A percentile compares a stretch with the other conserved stretches of the same genome.
phyloP scores from a whole-genome alignment of 2,888 invertebrate genomes.

The Formica aserva region DNA sequence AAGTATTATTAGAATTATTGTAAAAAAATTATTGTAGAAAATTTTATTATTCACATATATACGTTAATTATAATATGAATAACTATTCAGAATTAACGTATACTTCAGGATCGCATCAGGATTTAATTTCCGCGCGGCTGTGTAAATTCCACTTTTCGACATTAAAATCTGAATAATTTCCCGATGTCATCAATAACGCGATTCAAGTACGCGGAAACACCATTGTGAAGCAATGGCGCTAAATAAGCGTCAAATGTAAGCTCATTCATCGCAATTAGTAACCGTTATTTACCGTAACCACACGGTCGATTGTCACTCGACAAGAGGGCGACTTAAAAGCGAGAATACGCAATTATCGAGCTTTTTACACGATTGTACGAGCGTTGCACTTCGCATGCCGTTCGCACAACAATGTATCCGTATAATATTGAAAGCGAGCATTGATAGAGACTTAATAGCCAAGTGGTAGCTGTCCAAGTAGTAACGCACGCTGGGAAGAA shows the following conservation, averaged over 20 bases:
- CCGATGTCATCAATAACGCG: background rate
- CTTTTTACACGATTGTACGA: background rate
- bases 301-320: background rate
- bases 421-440: background rate
- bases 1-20: background rate
- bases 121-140: background rate
- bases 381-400: background rate
- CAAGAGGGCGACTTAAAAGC: background rate
- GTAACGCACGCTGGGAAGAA: background rate
- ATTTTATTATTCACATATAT: background rate
- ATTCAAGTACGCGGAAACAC: background rate
- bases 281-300: background rate
- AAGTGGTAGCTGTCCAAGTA: background rate
- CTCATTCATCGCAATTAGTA: slow-evolving; percentile 12
- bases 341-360: background rate
- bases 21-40: background rate
- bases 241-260: background rate
- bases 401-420: background rate
- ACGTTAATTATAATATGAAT: background rate
- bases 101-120: background rate
- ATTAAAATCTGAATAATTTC: background rate
- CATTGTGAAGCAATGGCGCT: background rate
- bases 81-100: background rate
- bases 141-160: background rate
- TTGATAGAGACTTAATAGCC: background rate